Conservation (phyloP, 2,888 invertebrate genomes). For the Eledone cirrhosa region DNA sequence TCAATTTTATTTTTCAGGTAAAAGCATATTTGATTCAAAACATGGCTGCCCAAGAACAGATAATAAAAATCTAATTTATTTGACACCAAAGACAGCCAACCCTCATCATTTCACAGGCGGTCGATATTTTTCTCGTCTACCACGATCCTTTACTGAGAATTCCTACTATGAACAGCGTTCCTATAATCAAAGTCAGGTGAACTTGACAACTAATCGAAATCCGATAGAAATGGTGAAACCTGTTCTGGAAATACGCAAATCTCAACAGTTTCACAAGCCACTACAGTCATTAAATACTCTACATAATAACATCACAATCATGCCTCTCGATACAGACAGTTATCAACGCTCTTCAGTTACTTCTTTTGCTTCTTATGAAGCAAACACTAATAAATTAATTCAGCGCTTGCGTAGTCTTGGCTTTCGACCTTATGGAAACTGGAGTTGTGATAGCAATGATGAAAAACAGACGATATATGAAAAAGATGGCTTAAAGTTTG, state of each 20-base stretch:
- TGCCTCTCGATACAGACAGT: neutral
- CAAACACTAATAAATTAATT: neutral
- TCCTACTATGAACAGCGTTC: neutral
- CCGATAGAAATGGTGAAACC: neutral
- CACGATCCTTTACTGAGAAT: neutral
- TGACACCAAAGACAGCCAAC: too few species aligned
- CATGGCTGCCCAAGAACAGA: too few species aligned
- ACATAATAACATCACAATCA: too few species aligned
- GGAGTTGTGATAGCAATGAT: neutral
- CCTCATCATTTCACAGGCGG: neutral
- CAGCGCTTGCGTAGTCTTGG: neutral
- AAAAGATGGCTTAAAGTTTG: too few species aligned
- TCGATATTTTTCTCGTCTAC: neutral
- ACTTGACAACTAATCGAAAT: neutral
- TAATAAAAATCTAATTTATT: too few species aligned
- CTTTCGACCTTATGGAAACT: neutral
- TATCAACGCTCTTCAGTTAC: neutral
- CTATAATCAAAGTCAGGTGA: neutral
- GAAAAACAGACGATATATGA: neutral
- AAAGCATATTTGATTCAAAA: too few species aligned
- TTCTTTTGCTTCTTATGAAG: neutral
- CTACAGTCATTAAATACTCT: neutral
- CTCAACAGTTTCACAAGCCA: slow-evolving; percentile 15
- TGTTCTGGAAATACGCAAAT: slow-evolving; percentile 1
- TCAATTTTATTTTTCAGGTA: too few species aligned